phyloP scores from a whole-genome alignment of 2,888 invertebrate genomes.

The Hirtodrosophila trivittata region DNA sequence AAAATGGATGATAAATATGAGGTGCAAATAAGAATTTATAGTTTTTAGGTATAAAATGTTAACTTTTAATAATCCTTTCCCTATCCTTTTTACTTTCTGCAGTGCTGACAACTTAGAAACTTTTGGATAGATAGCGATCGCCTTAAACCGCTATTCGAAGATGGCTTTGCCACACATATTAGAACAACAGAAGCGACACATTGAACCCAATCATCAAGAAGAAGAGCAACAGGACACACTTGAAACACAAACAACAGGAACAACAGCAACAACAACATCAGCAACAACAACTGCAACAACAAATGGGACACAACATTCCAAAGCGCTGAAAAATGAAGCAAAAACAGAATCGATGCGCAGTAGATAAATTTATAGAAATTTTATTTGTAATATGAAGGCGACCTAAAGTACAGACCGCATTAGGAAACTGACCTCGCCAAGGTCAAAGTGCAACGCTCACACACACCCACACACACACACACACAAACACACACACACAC shows the following conservation, averaged over 20 bases:
- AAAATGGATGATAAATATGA: too few relatives aligned
- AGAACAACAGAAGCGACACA: slow-evolving; percentile 20
- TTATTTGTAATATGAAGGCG: slow-evolving; percentile 40
- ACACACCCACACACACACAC: slow-evolving; percentile 22
- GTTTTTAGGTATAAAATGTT: too few relatives aligned
- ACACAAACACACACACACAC: slow-evolving; percentile 10
- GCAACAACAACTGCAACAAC: slow-evolving; percentile 27
- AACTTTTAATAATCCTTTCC: not conserved
- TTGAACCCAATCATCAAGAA: slow-evolving; percentile 24
- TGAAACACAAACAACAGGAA: slow-evolving; percentile 7
- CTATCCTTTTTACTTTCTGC: slow-evolving; percentile 6
- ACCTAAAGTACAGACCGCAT: slow-evolving; percentile 26
- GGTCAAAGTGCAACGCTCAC: slow-evolving; percentile 47
- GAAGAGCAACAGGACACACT: slow-evolving; percentile 22
- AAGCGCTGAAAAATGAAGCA: slow-evolving; percentile 63
- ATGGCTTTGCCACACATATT: slow-evolving; percentile 54
- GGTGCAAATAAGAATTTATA: too few relatives aligned
- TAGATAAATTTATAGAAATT: slow-evolving; percentile 33
- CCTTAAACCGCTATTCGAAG: slow-evolving; percentile 27
- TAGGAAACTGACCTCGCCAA: slow-evolving; percentile 26
- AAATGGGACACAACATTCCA: slow-evolving; percentile 43
- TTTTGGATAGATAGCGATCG: slow-evolving; percentile 22
- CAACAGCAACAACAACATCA: slow-evolving; percentile 20
- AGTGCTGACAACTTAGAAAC: slow-evolving; percentile 44
- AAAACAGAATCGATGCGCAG: slow-evolving; percentile 45